phyloP scores from a whole-genome alignment of 1,140 invertebrate genomes.

The Nomia melanderi region DNA sequence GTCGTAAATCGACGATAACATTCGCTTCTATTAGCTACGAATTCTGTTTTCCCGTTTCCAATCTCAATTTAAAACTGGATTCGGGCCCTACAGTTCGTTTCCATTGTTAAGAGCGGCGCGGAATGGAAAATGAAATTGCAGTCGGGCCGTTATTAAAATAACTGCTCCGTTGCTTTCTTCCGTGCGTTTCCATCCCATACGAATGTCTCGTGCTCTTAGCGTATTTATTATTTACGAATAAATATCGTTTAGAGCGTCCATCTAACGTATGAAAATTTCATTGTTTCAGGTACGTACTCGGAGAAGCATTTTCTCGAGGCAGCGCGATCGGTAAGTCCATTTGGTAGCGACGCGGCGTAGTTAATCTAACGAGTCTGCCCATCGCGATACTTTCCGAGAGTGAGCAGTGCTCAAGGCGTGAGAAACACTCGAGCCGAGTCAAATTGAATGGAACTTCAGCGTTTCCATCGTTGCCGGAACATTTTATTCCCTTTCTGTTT shows the following conservation, averaged over 20 bases:
- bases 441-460: slow-evolving; percentile 35
- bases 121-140: too few species aligned
- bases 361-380: slow-evolving; percentile 32
- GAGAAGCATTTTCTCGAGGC: slow-evolving; percentile 6
- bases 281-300: slow-evolving; percentile 65
- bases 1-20: not conserved
- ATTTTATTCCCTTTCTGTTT: slow-evolving; percentile 13
- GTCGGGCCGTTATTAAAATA: too few species aligned
- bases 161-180: too few species aligned
- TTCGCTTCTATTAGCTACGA: not conserved
- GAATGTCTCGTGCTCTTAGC: too few species aligned
- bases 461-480: slow-evolving; percentile 8
- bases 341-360: slow-evolving; percentile 21
- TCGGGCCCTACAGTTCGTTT: too few species aligned
- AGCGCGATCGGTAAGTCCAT: slow-evolving; percentile 49
- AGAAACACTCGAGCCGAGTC: slow-evolving; percentile 34
- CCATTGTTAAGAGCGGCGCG: too few species aligned
- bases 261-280: slow-evolving; percentile 6
- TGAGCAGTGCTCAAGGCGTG: slow-evolving; percentile 21
- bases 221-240: too few species aligned
- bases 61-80: not conserved
- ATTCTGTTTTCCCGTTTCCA: not conserved
- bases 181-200: too few species aligned
- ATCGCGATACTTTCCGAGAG: slow-evolving; percentile 29
- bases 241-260: too few species aligned